Base-by-base conservation (phyloP, 2,113 vertebrate genomes). In the Noturus placidus region DNA sequence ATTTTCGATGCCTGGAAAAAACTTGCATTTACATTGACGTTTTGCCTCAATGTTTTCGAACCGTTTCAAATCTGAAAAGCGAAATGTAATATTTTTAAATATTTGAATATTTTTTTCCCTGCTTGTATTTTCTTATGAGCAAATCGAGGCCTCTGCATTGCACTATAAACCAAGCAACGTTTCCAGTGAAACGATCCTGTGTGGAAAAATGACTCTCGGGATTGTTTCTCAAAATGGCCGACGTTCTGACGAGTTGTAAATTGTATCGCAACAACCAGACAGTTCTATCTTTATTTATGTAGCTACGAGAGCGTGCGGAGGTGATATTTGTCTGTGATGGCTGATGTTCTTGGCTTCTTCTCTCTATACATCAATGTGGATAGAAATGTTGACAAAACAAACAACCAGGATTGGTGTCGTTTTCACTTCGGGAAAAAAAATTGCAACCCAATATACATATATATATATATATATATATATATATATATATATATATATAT, bases 131-230 rank as follows among this genome's bases (percentile, higher is more conserved):
- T 38, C 35, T 61, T 38, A 56, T 59, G 25, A 54, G 78, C 30
- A 3, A 57, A 3, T 61, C 38, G 33, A 42, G 56, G 15, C 56
- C 79, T 81, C 79, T 61, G 79, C 79, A 81, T 81, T 10, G 13
- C 5, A 54, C 22, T 25, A 59, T 38, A 57, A 59, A 38, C 17
- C 54, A 22, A 59, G 4, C 10, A 25, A 35, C 4, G 13, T 59
- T 81, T 30, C 27, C 50, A 77, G 76, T 54, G 76, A 79, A 17
- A 79, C 50, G 4, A 79, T 50, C 54, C 76, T 79, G 50, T 79
- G 50, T 56, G 76, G 46, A 30, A 54, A 30, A 30, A 79, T 1
- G n/a, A 79, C 42, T 46, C 42, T 46, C 42, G 10, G 19, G 33
- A 70, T 35, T 35, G 67, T 42, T 42, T 74, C 7, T 42, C 70